Percentiles rank a stretch among this genome's conserved stretches.
phyloP scores from a whole-genome alignment of 2,113 vertebrate genomes.

The Pangasianodon gigas region DNA sequence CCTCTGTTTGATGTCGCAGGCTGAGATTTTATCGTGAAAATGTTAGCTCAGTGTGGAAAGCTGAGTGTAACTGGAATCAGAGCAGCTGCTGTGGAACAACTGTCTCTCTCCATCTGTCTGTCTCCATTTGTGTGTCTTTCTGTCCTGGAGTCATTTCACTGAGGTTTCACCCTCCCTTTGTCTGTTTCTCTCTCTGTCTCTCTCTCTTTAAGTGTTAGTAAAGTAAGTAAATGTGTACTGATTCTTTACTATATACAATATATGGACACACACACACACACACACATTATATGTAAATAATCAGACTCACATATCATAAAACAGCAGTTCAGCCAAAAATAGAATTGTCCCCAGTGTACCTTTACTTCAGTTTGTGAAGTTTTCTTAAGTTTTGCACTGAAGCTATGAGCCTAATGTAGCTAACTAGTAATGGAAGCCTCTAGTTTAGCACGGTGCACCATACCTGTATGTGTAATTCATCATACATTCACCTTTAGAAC shows the following conservation, averaged over 20 bases:
- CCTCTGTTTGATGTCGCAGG: not conserved
- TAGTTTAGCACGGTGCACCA: not conserved
- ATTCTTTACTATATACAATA: not conserved
- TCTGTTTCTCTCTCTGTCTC: not conserved
- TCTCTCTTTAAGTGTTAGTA: not conserved
- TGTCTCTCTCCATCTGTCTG: constrained; percentile 13
- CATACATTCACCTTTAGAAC: not conserved
- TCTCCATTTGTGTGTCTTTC: constrained; percentile 8
- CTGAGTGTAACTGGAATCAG: not conserved
- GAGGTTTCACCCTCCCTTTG: not conserved
- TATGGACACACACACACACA: not conserved
- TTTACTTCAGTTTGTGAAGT: not conserved
- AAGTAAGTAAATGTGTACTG: not conserved
- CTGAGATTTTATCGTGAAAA: not conserved
- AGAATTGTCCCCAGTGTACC: not conserved
- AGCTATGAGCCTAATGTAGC: not conserved
- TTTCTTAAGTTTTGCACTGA: not conserved
- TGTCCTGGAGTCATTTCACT: constrained; percentile 13
- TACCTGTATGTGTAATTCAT: not conserved
- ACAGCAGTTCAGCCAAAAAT: not conserved
- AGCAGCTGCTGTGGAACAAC: constrained; percentile 25
- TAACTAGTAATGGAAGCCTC: not conserved
- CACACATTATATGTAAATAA: not conserved
- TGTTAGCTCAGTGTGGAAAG: constrained; percentile 10
- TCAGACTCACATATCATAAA: not conserved